Base-by-base conservation (phyloP, 1,140 invertebrate species). In the Eurosta solidaginis region DNA sequence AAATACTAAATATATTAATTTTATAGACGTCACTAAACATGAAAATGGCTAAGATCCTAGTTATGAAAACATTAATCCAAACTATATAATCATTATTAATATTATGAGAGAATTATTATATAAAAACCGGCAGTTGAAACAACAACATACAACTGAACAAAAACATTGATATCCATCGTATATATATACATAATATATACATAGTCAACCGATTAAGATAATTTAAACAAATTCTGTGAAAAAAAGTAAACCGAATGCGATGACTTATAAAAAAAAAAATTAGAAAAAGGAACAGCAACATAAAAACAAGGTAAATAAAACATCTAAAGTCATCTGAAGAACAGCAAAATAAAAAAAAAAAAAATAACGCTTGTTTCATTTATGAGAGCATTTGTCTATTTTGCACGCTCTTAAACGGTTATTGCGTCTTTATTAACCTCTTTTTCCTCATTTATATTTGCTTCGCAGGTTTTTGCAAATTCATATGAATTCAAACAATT, bases 261-360 rank as follows among this genome's bases (percentile, higher is more conserved):
- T 68, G 59, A 68, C 59, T 68, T 68, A 5, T 40, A 49, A 68
- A 68, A 36, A 14, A 10, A 68, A 36, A 29, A 68, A 40, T n/a
- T n/a, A n/a, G n/a, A n/a, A n/a, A n/a, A n/a, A n/a, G n/a, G n/a
- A n/a, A n/a, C n/a, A n/a, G n/a, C n/a, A 68, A 40, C n/a, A 40
- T n/a, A 40, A 68, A 68, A 68, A 40, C 29, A 68, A 40, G 59
- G 29, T 40, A 9, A 68, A 68, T 68, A 68, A 59, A 68, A 68
- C 59, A 68, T 40, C 59, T 40, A 40, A 68, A 68, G 59, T 68
- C 59, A 68, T 68, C 59, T 40, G 40, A 17, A 68, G 29, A 68
- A 68, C 59, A 68, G 59, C 59, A 68, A 68, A 68, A 68, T 29
- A 68, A 68, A 68, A 68, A 68, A 68, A 68, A 68, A 33, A 68